These are phyloP conservation scores for Malurus cyaneus DNA, from an alignment of 2,113 vertebrate species.

Conservation along the genomic window DNA sequence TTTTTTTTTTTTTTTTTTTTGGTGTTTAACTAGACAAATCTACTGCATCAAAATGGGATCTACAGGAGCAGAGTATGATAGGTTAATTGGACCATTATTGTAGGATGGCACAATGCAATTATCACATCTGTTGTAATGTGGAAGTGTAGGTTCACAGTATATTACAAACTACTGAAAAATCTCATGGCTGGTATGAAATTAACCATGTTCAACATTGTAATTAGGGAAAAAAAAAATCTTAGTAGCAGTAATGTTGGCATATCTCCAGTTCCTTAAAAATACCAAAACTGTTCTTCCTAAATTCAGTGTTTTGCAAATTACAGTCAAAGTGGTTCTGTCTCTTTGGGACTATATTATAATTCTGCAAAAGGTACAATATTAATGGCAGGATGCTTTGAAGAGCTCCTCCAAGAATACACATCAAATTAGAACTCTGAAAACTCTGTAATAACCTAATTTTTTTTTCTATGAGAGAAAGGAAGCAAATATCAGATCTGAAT, in stretches of 20 bases:
- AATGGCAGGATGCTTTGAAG: background rate
- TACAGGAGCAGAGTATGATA: background rate
- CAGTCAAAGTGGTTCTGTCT: background rate
- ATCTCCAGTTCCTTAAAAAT: constrained; percentile 19
- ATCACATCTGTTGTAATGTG: constrained; percentile 20
- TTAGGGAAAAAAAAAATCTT: constrained; percentile 11
- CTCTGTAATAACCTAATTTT: background rate
- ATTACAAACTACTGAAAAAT: constrained; percentile 23
- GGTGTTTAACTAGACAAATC: background rate
- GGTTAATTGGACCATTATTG: constrained; percentile 40
- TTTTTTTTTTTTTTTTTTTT: background rate
- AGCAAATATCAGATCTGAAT: background rate
- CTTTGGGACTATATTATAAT: background rate
- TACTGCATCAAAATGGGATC: background rate
- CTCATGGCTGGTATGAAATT: constrained; percentile 28
- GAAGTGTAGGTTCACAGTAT: constrained; percentile 18
- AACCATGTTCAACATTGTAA: constrained; percentile 20
- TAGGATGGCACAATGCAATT: constrained; percentile 27
- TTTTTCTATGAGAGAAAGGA: background rate
- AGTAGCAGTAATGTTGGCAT: background rate
- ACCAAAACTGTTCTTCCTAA: background rate
- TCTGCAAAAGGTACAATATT: background rate
- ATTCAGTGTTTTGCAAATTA: background rate
- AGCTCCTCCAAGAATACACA: background rate
- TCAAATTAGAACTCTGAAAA: background rate